Conservation (phyloP, 1,140 invertebrate species). For the Habropoda laboriosa region DNA sequence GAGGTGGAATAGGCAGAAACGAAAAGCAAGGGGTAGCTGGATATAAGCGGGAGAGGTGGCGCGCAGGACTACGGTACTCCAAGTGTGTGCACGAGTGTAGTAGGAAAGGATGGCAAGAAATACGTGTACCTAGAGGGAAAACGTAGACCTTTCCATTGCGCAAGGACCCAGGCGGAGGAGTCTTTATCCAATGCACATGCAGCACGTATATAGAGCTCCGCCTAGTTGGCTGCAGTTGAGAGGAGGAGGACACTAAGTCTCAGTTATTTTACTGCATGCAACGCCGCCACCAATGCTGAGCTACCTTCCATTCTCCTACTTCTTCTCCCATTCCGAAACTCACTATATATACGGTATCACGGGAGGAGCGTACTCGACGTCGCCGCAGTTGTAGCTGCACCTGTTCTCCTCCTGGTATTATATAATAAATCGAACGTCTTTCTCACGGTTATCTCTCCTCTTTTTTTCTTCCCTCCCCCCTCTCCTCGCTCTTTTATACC, state of each 20-base stretch:
- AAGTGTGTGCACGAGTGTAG: slow-evolving; percentile 17
- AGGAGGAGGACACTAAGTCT: slow-evolving; percentile 68
- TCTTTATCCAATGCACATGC: slow-evolving; percentile 65
- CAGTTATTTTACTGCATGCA: slow-evolving; percentile 71
- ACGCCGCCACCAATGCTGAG: slow-evolving; percentile 71
- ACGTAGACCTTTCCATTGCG: slow-evolving; percentile 57
- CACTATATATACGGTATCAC: slow-evolving; percentile 46
- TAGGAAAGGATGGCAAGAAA: slow-evolving; percentile 3
- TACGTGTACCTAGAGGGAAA: slow-evolving; percentile 28
- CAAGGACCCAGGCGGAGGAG: slow-evolving; percentile 60
- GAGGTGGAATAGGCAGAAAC: neutral
- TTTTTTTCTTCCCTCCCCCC: neutral
- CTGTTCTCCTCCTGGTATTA: slow-evolving; percentile 38
- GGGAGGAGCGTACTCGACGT: slow-evolving; percentile 60
- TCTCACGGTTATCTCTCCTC: slow-evolving; percentile 1
- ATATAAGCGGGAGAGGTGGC: neutral
- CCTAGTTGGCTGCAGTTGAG: slow-evolving; percentile 66
- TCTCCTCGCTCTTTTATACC: neutral
- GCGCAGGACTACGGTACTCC: neutral
- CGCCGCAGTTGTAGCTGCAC: slow-evolving; percentile 64
- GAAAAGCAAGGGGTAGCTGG: neutral
- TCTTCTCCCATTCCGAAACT: slow-evolving; percentile 49
- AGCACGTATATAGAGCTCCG: slow-evolving; percentile 70
- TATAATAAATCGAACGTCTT: slow-evolving; percentile 51
- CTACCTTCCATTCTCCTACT: slow-evolving; percentile 59